phyloP scores from a whole-genome alignment of 2,888 invertebrate genomes.

The Nasonia oneida region DNA sequence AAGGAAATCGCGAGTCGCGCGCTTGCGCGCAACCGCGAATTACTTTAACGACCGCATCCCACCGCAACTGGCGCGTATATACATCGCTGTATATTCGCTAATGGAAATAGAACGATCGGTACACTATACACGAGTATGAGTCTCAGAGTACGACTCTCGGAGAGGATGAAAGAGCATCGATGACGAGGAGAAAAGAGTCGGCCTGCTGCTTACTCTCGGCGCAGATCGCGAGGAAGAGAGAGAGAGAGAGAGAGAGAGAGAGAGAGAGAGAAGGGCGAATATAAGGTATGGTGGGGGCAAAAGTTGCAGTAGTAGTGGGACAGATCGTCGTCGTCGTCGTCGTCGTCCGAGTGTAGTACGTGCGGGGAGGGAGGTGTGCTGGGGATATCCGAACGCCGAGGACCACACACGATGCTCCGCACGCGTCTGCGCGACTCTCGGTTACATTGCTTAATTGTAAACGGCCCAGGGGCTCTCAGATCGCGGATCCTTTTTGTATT shows the following conservation, averaged over 20 bases:
- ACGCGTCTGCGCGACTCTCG: slow-evolving; percentile 79
- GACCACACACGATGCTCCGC: slow-evolving; percentile 79
- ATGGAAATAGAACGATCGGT: slow-evolving; percentile 46
- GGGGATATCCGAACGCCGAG: slow-evolving; percentile 69
- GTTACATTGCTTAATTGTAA: slow-evolving; percentile 80
- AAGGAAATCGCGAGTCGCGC: not conserved
- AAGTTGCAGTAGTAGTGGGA: slow-evolving; percentile 62
- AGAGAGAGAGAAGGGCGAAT: not conserved
- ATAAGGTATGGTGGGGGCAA: slow-evolving; percentile 18
- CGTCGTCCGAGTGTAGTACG: too few species aligned
- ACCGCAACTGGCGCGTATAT: not conserved
- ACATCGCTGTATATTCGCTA: slow-evolving; percentile 22
- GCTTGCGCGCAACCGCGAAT: slow-evolving; percentile 15
- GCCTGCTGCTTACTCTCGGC: not conserved
- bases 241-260: not conserved
- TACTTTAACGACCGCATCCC: slow-evolving; percentile 26
- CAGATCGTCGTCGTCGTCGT: slow-evolving; percentile 49
- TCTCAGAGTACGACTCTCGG: slow-evolving; percentile 7
- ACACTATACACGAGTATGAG: not conserved
- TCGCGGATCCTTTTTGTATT: not conserved
- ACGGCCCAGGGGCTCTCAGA: slow-evolving; percentile 65
- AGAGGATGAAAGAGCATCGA: slow-evolving; percentile 30
- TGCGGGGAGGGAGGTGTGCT: slow-evolving; percentile 71
- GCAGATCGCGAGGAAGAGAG: slow-evolving; percentile 14
- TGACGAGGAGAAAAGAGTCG: slow-evolving; percentile 15